These are phyloP conservation scores for Papio anubis DNA, from an alignment of 2,113 vertebrate genomes.

Conservation along the genomic window DNA sequence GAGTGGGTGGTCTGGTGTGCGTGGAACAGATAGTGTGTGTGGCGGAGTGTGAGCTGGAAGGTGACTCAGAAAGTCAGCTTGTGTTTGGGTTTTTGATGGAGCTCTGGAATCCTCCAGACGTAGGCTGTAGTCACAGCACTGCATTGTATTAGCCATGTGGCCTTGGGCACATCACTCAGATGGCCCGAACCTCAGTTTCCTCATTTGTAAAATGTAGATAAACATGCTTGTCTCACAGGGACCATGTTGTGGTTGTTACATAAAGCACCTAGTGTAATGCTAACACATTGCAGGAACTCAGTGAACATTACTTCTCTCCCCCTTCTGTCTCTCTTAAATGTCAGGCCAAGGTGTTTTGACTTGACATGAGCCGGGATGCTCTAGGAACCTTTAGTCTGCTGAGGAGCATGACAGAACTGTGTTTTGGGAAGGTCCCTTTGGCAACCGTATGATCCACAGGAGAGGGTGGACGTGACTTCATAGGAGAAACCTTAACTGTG, in stretches of 20 bases:
- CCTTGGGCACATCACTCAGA: neutral
- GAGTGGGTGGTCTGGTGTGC: neutral
- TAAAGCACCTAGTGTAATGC: neutral
- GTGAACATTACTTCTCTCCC: neutral
- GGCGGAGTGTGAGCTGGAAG: neutral
- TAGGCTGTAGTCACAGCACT: neutral
- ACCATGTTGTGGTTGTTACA: neutral
- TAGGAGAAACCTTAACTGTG: neutral
- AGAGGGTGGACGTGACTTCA: neutral
- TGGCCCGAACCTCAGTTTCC: constrained; percentile 39
- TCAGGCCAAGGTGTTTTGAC: constrained; percentile 42
- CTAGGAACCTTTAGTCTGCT: neutral
- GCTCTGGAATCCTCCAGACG: neutral
- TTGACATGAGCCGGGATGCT: constrained; percentile 24
- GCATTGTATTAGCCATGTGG: neutral
- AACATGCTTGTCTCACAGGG: neutral
- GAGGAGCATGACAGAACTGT: neutral
- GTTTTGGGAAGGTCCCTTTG: constrained; percentile 23
- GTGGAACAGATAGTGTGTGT: neutral
- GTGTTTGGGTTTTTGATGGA: neutral
- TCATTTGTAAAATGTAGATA: neutral
- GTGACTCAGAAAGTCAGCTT: constrained; percentile 41
- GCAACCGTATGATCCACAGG: neutral
- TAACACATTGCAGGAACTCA: neutral
- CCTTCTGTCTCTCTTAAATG: constrained; percentile 15